These are phyloP conservation scores for Zosterops lateralis DNA, from an alignment of 2,113 vertebrate genomes.

Conservation along the genomic window DNA sequence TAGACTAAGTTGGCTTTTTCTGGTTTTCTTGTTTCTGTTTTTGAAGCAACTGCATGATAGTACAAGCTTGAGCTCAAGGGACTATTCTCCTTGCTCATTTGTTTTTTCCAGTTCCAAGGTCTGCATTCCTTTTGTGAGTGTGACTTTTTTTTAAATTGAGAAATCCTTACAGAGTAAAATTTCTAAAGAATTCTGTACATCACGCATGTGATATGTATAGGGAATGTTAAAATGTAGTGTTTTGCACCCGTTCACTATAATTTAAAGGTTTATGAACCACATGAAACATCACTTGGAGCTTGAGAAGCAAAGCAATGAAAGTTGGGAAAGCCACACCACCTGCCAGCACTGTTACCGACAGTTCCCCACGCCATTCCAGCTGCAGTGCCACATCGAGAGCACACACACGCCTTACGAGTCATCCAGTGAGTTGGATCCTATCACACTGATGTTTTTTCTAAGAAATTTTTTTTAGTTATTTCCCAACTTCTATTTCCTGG, in stretches of 20 bases:
- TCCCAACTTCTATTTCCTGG: neutral
- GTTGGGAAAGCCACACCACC: constrained; percentile 97
- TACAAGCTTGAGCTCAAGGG: neutral
- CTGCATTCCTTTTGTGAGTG: neutral
- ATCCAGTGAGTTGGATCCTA: constrained; percentile 80
- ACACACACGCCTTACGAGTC: constrained; percentile 93
- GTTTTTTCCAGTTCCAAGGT: neutral
- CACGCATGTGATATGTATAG: neutral
- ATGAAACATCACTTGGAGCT: constrained; percentile 98
- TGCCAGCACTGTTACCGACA: constrained; percentile 97
- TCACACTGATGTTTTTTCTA: neutral
- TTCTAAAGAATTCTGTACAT: neutral
- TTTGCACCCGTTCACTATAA: constrained; percentile 33
- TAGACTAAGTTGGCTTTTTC: neutral
- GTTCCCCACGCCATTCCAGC: constrained; percentile 94
- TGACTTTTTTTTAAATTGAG: neutral
- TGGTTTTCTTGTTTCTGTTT: neutral
- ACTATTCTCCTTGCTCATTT: neutral
- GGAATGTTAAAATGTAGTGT: neutral
- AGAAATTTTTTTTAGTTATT: neutral
- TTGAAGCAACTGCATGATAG: neutral
- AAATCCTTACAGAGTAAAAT: neutral
- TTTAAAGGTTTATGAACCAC: constrained; percentile 96
- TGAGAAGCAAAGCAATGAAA: constrained; percentile 97
- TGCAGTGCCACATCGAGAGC: constrained; percentile 98